Percentiles rank a stretch among this genome's conserved stretches.
Conservation (phyloP, 2,888 invertebrate species). For the Andrena haemorrhoa region DNA sequence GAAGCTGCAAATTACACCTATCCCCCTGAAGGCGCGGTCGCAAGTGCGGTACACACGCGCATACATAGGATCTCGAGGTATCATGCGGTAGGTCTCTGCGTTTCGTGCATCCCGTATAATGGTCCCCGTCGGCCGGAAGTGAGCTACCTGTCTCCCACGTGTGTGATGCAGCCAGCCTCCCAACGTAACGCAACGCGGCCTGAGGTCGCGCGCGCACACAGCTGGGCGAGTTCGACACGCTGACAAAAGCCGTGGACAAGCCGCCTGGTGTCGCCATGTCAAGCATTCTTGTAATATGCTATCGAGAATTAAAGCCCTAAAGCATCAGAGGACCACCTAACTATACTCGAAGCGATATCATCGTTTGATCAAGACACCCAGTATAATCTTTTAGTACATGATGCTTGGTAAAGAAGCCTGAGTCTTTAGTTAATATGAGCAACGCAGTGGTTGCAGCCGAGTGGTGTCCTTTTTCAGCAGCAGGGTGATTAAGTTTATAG, state of each 20-base stretch:
- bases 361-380: too few species aligned
- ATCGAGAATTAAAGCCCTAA: background rate
- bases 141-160: conserved; percentile 84
- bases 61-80: conserved; percentile 19
- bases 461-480: too few species aligned
- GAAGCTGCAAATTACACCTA: conserved; percentile 53
- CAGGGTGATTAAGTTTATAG: too few species aligned
- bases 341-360: too few species aligned
- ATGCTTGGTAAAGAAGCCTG: too few species aligned
- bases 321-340: background rate
- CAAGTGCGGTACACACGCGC: background rate
- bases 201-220: conserved; percentile 41
- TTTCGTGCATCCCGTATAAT: conserved; percentile 69
- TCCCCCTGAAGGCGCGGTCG: conserved; percentile 20
- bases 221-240: background rate
- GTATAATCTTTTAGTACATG: too few species aligned
- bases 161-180: conserved; percentile 82
- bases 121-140: conserved; percentile 79
- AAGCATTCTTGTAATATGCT: background rate
- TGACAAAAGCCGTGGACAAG: conserved; percentile 38
- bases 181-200: conserved; percentile 54
- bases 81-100: conserved; percentile 49
- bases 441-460: too few species aligned
- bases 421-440: too few species aligned
- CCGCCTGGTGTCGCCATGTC: background rate